Conservation (phyloP, 2,113 vertebrate genomes). For the Peucedramus taeniatus region DNA sequence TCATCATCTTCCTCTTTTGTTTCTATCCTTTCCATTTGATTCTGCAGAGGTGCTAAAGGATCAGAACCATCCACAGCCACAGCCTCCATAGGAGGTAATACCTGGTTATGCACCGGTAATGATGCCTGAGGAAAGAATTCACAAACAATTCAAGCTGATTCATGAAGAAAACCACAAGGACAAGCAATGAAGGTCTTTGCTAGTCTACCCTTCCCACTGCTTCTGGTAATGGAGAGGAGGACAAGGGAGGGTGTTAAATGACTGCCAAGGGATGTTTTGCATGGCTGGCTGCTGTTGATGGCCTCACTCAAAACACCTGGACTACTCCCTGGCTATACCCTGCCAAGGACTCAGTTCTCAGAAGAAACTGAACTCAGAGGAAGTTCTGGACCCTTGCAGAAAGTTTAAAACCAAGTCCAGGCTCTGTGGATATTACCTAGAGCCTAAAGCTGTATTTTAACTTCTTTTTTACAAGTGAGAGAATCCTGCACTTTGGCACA, state of each 20-base stretch:
- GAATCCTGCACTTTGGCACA: background rate
- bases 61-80: slow-evolving; percentile 80
- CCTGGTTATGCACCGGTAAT: slow-evolving; percentile 78
- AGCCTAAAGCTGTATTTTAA: background rate
- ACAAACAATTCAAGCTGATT: background rate
- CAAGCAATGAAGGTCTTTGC: background rate
- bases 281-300: background rate
- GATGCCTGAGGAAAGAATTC: slow-evolving; percentile 71
- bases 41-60: slow-evolving; percentile 79
- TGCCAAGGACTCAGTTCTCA: background rate
- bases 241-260: background rate
- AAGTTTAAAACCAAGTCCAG: background rate
- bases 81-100: slow-evolving; percentile 82
- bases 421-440: background rate
- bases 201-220: background rate
- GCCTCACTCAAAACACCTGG: background rate
- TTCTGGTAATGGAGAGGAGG: background rate
- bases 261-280: background rate
- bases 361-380: background rate
- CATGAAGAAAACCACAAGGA: background rate
- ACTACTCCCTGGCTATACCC: background rate
- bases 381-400: background rate
- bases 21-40: slow-evolving; percentile 85
- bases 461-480: background rate
- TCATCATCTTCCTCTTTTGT: slow-evolving; percentile 91